A percentile compares a stretch with the other conserved stretches of the same genome.
Evolutionary conservation across 2,113 vertebrate genomes (phyloP).

Genomic region (Anoura caudifer): DNA sequence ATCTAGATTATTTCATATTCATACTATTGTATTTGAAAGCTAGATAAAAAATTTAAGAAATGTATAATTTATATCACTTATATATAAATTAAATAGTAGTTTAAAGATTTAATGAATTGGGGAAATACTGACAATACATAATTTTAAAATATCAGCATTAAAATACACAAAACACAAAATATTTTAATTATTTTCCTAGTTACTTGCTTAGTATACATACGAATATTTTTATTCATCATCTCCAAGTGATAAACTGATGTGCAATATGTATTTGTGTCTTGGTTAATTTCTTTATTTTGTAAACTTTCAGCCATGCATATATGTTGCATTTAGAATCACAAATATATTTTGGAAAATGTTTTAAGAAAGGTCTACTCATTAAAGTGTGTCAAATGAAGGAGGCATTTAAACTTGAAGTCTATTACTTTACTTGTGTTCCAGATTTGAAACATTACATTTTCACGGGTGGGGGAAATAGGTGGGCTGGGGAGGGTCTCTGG

Average conservation of each 20-base stretch:
- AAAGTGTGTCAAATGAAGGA: neutral
- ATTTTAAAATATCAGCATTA: neutral
- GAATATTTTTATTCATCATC: neutral
- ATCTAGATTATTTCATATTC: neutral
- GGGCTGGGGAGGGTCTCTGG: fast-evolving
- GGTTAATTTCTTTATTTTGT: neutral
- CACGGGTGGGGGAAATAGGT: neutral
- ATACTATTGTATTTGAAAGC: neutral
- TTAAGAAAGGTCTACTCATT: neutral
- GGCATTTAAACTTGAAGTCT: neutral
- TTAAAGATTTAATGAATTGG: neutral
- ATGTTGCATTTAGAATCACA: neutral
- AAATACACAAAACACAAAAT: neutral
- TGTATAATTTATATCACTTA: neutral
- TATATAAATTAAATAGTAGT: neutral
- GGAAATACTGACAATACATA: neutral
- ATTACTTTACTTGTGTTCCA: neutral
- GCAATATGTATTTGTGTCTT: neutral
- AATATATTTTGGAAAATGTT: neutral
- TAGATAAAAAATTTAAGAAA: neutral
- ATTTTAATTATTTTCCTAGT: neutral
- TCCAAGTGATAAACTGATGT: neutral
- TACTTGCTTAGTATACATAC: neutral
- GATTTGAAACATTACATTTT: neutral
- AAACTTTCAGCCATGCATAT: neutral